phyloP scores from a whole-genome alignment of 2,113 vertebrate species.

The Heterochromis multidens region DNA sequence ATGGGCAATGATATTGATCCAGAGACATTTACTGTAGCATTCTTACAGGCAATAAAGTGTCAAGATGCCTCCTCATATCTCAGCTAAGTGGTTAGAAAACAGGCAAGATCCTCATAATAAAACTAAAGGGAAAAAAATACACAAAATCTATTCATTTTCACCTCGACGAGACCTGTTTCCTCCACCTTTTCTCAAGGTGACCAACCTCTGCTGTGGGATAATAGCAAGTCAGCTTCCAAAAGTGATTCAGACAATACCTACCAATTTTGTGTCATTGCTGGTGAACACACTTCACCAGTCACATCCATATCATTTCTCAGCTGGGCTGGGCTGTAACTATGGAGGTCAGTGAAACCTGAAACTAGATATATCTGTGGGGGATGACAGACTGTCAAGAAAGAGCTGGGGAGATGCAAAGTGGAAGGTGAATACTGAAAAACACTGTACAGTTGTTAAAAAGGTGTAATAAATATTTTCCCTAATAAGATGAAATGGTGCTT shows the following conservation, averaged over 20 bases:
- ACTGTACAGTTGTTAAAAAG: not conserved
- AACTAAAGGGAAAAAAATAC: not conserved
- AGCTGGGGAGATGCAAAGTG: not conserved
- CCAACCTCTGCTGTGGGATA: not conserved
- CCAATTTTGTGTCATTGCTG: constrained; percentile 27
- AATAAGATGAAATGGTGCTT: rapidly evolving
- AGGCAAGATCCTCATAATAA: not conserved
- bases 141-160: not conserved
- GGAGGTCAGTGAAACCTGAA: constrained; percentile 53
- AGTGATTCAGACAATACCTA: constrained; percentile 31
- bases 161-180: not conserved
- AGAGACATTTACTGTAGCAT: constrained; percentile 58
- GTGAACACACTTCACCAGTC: constrained; percentile 40
- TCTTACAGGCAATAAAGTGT: constrained; percentile 24
- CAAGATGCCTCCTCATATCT: constrained; percentile 10
- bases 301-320: constrained; percentile 44
- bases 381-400: constrained; percentile 16
- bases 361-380: constrained; percentile 30
- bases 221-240: constrained; percentile 17
- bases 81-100: not conserved
- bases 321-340: constrained; percentile 21
- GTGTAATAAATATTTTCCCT: not conserved
- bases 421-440: not conserved
- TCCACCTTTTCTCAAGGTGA: constrained; percentile 37
- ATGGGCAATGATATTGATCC: constrained; percentile 54